Evolutionary conservation across 2,797 vertebrate genomes (phyloP).

Genomic region (Stomatorhinus walkeri): DNA sequence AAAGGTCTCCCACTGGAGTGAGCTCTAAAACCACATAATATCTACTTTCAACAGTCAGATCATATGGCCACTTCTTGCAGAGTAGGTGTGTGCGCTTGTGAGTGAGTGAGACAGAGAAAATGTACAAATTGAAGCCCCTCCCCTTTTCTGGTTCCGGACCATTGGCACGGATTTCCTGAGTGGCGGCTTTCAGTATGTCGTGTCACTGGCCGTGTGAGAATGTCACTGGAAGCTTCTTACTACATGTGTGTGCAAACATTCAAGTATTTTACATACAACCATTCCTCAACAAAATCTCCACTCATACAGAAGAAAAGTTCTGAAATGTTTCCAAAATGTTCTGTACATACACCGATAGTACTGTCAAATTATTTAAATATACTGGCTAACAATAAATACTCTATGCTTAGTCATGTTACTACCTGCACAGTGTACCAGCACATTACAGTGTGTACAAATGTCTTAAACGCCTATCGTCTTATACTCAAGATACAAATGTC

Average conservation of each 20-base stretch:
- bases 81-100: background rate
- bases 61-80: background rate
- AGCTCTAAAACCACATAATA: background rate
- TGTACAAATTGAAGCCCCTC: background rate
- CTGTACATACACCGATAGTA: constrained; percentile 4
- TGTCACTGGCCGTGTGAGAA: background rate
- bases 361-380: background rate
- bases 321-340: constrained; percentile 7
- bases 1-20: constrained; percentile 22
- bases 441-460: constrained; percentile 7
- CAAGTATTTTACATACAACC: constrained; percentile 1
- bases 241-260: background rate
- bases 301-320: constrained; percentile 1
- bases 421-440: constrained; percentile 12
- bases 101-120: background rate
- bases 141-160: background rate
- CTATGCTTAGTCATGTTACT: background rate
- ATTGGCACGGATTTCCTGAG: background rate
- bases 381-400: background rate
- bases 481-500: background rate
- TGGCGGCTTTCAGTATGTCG: background rate
- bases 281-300: background rate
- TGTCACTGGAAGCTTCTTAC: background rate
- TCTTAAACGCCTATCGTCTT: background rate
- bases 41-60: background rate